Conservation (phyloP, 2,888 invertebrate species). For the Phorcus lineatus region DNA sequence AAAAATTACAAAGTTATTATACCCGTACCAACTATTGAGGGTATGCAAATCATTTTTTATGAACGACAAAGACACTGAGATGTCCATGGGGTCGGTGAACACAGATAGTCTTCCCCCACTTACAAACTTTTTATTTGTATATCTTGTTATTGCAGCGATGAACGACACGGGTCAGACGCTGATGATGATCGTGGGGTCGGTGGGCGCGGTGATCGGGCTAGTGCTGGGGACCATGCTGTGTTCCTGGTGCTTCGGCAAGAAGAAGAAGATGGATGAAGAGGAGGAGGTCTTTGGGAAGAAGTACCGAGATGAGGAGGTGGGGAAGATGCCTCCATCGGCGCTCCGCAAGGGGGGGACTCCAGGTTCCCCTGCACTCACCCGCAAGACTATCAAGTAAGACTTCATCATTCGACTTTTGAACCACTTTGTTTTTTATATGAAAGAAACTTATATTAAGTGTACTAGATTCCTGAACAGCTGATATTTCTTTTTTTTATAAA, state of each 20-base stretch:
- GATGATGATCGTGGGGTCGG: conserved; percentile 23
- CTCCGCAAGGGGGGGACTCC: not conserved
- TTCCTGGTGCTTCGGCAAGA: conserved; percentile 31
- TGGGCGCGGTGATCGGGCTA: conserved; percentile 26
- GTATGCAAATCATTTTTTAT: too few species aligned
- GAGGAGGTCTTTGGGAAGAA: conserved; percentile 23
- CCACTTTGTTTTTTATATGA: too few species aligned
- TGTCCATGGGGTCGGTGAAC: too few species aligned
- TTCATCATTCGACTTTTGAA: too few species aligned
- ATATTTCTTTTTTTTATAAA: too few species aligned
- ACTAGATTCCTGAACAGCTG: too few species aligned
- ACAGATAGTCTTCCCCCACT: too few species aligned
- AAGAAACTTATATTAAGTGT: too few species aligned
- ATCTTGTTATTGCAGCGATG: conserved; percentile 23
- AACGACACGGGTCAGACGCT: conserved; percentile 24
- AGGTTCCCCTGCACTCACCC: conserved; percentile 25
- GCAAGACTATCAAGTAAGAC: conserved; percentile 31
- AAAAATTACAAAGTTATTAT: too few species aligned
- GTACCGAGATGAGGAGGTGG: conserved; percentile 13
- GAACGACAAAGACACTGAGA: too few species aligned
- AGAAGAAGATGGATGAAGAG: conserved; percentile 28
- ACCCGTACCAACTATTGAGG: too few species aligned
- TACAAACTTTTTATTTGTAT: not conserved
- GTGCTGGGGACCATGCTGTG: conserved; percentile 25
- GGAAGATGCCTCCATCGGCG: not conserved